A percentile compares a stretch with the other conserved stretches of the same genome.
Conservation (phyloP, 1,140 invertebrate species). For the Mizuhopecten yessoensis region DNA sequence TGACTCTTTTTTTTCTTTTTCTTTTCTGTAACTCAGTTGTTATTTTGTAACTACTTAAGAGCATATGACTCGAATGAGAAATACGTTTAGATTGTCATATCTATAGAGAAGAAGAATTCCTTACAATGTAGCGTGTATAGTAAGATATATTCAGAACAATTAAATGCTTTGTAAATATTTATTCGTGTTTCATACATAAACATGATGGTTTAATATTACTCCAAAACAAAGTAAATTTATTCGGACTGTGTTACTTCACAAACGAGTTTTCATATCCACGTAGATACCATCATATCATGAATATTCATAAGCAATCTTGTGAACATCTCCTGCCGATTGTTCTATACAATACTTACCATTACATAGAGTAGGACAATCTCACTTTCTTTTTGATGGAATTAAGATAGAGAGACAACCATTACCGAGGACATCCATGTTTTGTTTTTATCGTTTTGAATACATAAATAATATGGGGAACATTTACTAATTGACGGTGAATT, state of each 20-base stretch:
- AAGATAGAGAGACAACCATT: neutral
- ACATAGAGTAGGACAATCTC: neutral
- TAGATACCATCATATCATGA: neutral
- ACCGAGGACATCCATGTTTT: neutral
- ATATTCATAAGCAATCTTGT: conserved; percentile 39
- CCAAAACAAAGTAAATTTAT: neutral
- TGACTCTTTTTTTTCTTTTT: too few relatives aligned
- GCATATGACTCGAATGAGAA: too few relatives aligned
- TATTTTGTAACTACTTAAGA: too few relatives aligned
- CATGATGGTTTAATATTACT: too few relatives aligned
- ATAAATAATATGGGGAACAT: neutral
- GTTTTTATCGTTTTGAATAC: neutral
- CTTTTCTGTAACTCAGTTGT: too few relatives aligned
- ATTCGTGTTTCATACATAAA: too few relatives aligned
- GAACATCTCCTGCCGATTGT: neutral
- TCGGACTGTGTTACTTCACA: neutral
- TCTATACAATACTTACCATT: neutral
- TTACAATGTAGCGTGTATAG: too few relatives aligned
- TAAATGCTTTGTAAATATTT: too few relatives aligned
- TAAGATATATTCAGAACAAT: too few relatives aligned
- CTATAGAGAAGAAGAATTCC: too few relatives aligned
- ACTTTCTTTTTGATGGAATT: neutral
- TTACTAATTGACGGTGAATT: conserved; percentile 20
- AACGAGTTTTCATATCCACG: neutral
- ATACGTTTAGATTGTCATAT: too few relatives aligned